These are phyloP conservation scores for Chaenogobius annularis DNA, from an alignment of 2,113 vertebrate species.

Conservation along the genomic window DNA sequence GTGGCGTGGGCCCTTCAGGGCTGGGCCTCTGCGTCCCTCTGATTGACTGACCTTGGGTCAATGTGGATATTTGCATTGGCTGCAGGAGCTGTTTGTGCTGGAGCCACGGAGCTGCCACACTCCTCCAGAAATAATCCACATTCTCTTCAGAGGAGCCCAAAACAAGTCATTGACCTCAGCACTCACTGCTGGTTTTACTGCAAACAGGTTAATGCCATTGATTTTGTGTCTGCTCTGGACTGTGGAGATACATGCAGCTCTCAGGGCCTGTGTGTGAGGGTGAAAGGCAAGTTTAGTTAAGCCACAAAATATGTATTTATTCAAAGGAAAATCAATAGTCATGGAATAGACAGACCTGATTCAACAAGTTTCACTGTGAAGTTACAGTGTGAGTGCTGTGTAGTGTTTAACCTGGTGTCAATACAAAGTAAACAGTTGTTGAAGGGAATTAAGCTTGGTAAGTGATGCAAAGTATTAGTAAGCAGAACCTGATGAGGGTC, in stretches of 20 bases:
- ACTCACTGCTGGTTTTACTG: conserved; percentile 57
- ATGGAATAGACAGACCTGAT: neutral
- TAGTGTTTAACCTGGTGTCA: neutral
- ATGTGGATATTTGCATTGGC: conserved; percentile 65
- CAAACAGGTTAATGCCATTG: conserved; percentile 63
- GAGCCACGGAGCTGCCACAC: conserved; percentile 14
- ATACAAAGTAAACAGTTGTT: neutral
- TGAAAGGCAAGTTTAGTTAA: neutral
- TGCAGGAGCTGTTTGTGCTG: conserved; percentile 43
- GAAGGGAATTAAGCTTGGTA: neutral
- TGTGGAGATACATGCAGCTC: conserved; percentile 29
- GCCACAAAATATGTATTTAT: neutral
- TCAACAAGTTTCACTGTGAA: neutral
- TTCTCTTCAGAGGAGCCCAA: conserved; percentile 17
- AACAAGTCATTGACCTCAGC: conserved; percentile 50
- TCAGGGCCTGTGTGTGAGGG: conserved; percentile 17
- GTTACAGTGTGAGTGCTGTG: neutral
- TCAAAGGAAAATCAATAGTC: neutral
- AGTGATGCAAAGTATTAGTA: neutral
- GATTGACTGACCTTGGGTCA: conserved; percentile 77
- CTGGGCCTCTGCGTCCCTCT: conserved; percentile 53
- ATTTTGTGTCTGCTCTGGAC: conserved; percentile 64
- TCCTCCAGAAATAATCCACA: conserved; percentile 23
- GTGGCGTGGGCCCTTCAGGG: conserved; percentile 62
- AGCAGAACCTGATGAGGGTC: neutral